These are phyloP conservation scores for Cacoxenus indagator DNA, from an alignment of 2,888 invertebrate genomes.

Conservation along the genomic window DNA sequence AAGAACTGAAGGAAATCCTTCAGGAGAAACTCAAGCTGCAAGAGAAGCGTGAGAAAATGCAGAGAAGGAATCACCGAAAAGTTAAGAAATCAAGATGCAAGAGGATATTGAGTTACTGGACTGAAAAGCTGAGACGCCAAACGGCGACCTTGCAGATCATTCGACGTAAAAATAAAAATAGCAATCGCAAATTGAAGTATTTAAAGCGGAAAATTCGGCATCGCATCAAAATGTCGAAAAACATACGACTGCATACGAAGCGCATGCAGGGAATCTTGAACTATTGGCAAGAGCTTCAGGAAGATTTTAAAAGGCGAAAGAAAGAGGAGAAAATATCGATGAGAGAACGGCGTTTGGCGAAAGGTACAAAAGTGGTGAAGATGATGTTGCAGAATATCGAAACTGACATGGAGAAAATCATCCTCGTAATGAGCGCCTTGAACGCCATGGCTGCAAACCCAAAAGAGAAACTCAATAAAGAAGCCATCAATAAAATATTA, in stretches of 20 bases:
- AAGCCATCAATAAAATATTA: not conserved
- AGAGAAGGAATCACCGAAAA: not conserved
- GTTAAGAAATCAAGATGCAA: not conserved
- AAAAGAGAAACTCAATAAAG: not conserved
- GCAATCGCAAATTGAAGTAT: not conserved
- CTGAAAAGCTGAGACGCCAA: not conserved
- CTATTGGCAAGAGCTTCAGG: not conserved
- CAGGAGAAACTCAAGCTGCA: not conserved
- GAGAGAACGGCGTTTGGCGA: too few relatives aligned
- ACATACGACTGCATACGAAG: not conserved
- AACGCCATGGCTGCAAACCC: not conserved
- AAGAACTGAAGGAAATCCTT: not conserved
- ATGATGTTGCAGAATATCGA: too few relatives aligned
- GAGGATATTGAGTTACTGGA: not conserved
- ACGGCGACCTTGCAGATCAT: not conserved
- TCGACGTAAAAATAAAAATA: not conserved
- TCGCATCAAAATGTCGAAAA: not conserved
- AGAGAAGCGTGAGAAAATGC: not conserved
- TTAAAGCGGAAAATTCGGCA: not conserved
- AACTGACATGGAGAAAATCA: not conserved
- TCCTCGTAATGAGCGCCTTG: not conserved
- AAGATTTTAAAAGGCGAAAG: not conserved
- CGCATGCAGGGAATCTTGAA: not conserved
- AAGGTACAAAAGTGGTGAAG: too few relatives aligned
- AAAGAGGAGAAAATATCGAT: not conserved